Percentiles rank a stretch among this genome's conserved stretches.
phyloP scores from a whole-genome alignment of 2,888 invertebrate genomes.

The Dione vanillae region DNA sequence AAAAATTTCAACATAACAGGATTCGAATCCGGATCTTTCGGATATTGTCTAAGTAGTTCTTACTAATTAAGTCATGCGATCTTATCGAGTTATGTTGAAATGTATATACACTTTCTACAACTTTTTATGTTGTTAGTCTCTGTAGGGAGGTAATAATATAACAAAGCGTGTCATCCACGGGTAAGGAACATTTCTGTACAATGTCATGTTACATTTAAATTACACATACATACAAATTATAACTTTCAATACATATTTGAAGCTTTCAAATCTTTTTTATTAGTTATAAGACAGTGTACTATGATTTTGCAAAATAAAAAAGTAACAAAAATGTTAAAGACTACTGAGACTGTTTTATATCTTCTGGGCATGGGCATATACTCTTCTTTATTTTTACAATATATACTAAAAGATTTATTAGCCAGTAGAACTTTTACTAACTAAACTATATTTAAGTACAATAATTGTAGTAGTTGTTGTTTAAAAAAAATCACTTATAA shows the following conservation, averaged over 20 bases:
- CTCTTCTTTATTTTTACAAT: not conserved
- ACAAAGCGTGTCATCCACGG: not conserved
- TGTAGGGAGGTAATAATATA: constrained; percentile 34
- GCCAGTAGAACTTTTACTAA: not conserved
- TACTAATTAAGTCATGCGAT: too few species aligned
- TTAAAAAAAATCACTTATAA: not conserved
- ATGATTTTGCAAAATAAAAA: not conserved
- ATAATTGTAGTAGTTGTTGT: not conserved
- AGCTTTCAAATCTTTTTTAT: not conserved
- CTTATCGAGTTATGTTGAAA: too few species aligned
- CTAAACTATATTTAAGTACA: constrained; percentile 18
- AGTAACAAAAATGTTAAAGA: too few species aligned
- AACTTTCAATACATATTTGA: not conserved
- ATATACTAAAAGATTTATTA: not conserved
- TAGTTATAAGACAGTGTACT: not conserved
- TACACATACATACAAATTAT: too few species aligned
- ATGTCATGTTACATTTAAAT: not conserved
- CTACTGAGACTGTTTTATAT: too few species aligned
- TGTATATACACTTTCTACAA: too few species aligned
- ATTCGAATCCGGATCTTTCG: too few species aligned
- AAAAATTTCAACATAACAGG: too few species aligned
- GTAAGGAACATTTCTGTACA: not conserved
- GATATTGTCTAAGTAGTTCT: too few species aligned
- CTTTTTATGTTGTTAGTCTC: too few species aligned
- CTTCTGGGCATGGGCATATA: too few species aligned